Evolutionary conservation across 1,140 invertebrate genomes (phyloP), one percentile per base, ranked within the genome.

Genomic region (Cherax destructor): DNA sequence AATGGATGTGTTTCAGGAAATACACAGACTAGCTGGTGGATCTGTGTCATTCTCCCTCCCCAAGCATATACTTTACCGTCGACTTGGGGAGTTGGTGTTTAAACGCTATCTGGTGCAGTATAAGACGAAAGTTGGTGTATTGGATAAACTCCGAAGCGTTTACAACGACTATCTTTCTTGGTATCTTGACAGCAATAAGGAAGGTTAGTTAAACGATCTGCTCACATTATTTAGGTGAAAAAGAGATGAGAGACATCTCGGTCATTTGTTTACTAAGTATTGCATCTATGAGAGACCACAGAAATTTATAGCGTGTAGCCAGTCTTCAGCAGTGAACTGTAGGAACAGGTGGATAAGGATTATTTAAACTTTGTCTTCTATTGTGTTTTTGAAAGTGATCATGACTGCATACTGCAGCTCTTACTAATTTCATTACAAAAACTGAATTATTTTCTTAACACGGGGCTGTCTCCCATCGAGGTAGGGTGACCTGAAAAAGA

Each of bases 11-110:
- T 94, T 96, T 90, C 94, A 96, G 94, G 97, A 98, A 94, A 95
- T 97, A 7, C 95, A 95, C 86, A 96, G 96, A 90, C 93, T 98
- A 21, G 96, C 96, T 0, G 95, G 96, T 93, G 96, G 96, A 3
- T 98, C 97, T 0, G 97, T 98, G 93, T 96, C 96, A 0, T 98
- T 96, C 94, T 98, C 97, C 94, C 96, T 96, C 0, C 96, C 96
- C 4, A 94, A 97, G 4, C 95, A 94, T 80, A 93, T 95, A 61
- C 94, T 98, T 16, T 96, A 97, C 93, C 94, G 95, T 91, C 95
- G 96, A n/a, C 94, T 98, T 0, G 97, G 97, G 41, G 94, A 94
- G n/a, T 95, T 96, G 94, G 96, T 97, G 41, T 96, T 95, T 94
- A 93, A 95, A 24, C 96, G 95, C 81, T 97, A 96, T 94, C 95